Evolutionary conservation across 2,888 invertebrate genomes (phyloP), one percentile per base, ranked within the genome.

Genomic region (Mythimna loreyi): DNA sequence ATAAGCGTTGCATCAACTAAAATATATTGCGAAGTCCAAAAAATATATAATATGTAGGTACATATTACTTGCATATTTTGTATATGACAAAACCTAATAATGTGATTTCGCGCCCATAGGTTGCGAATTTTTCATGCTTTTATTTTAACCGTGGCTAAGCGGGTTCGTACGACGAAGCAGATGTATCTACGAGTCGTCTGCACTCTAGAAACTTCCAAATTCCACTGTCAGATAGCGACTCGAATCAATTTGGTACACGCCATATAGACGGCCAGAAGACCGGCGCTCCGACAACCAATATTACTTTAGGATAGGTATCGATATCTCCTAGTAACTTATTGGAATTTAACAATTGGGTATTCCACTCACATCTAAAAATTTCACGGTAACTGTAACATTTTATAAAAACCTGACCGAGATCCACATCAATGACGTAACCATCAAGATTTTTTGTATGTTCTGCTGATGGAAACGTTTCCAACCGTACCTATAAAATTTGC

Each of bases 401-500:
- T 33, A 19, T 8, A 71, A 69, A 57, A 65, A 50, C 56, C 57
- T 59, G 62, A 67, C 47, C 63, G 60, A n/a, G n/a, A 67, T 69
- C 58, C 53, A 28, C 1, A 30, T 45, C 23, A 30, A 65, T 83
- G 73, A 83, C 68, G 75, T 61, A 57, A 72, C 23, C 64, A 43
- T 56, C 43, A 64, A 49, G 60, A 36, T 58, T 68, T 67, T 81
- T 81, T 62, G 47, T 36, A 63, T 52, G 43, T 56, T 72, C 60
- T 55, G 56, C 66, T 67, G 69, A 72, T 77, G 52, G 36, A 25
- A 67, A 40, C 49, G 55, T 66, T 71, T 40, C 64, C 60, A 71
- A 36, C 47, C 57, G 55, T 59, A 72, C 58, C 61, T 60, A 61
- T 67, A 49, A 75, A 72, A 79, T 62, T 47, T 72, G 74, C 60